Conservation (phyloP, 2,113 vertebrate species). For the Mirza zaza region DNA sequence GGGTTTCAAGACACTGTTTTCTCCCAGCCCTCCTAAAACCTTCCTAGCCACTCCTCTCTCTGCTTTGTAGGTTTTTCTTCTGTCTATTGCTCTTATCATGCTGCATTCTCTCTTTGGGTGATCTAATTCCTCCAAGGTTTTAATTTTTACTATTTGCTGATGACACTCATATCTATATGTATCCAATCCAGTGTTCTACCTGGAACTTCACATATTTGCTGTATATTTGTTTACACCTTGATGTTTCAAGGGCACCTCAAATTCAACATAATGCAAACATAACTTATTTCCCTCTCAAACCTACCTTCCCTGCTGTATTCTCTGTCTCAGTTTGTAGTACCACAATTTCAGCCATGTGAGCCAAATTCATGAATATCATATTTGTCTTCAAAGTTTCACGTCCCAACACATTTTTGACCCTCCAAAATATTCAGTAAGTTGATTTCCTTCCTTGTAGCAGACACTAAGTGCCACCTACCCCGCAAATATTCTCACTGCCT, state of each 20-base stretch:
- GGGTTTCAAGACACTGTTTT: neutral
- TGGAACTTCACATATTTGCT: constrained; percentile 20
- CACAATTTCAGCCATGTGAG: neutral
- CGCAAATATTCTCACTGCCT: neutral
- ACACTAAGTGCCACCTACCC: neutral
- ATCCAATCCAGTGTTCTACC: neutral
- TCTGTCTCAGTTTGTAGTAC: neutral
- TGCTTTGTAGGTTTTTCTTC: neutral
- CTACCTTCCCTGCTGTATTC: neutral
- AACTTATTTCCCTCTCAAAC: neutral
- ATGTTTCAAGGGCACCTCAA: neutral
- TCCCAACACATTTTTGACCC: neutral
- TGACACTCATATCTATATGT: neutral
- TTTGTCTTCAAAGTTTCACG: neutral
- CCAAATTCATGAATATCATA: neutral
- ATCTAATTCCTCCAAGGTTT: neutral
- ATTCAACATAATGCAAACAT: constrained; percentile 23
- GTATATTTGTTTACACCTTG: neutral
- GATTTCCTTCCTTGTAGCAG: neutral
- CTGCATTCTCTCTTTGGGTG: neutral
- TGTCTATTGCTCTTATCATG: neutral
- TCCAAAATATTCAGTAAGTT: neutral
- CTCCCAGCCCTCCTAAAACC: neutral
- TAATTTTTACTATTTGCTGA: neutral
- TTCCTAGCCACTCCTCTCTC: neutral